Evolutionary conservation across 2,113 vertebrate species (phyloP), one percentile per base, ranked within the genome.

Genomic region (Strix uralensis): DNA sequence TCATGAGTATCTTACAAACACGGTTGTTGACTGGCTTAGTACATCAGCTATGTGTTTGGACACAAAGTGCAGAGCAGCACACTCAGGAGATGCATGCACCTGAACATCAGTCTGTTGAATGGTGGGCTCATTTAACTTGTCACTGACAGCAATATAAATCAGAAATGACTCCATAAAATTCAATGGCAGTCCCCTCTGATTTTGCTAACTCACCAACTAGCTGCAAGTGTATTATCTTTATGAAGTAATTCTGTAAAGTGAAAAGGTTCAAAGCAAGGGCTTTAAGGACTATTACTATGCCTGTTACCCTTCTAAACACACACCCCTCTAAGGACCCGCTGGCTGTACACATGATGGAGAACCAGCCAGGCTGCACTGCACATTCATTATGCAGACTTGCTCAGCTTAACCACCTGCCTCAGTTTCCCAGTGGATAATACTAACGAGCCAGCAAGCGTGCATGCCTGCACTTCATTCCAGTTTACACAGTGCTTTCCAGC

Each of bases 81-180:
- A 7, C 62, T 69, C 54, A 18, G 81, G 81, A 91, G 78, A 71
- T 12, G 49, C 25, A 13, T 3, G 47, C 70, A 95, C 91, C 94
- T 89, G 77, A 94, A 72, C 66, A 71, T 42, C 85, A 80, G 77
- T 54, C 95, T 79, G 83, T 34, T 57, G 73, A 96, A 77, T n/a
- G 69, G 84, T 79, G 42, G 84, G 80, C 89, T 96, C 93, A 85
- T 94, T 96, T 75, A 82, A 47, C 73, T 84, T 69, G 81, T 85
- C 70, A 72, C 78, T 38, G 67, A 84, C 3, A 8, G 91, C 78
- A 80, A 42, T 70, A 80, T 65, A 95, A 96, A 96, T 95, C 78
- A 94, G 78, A 75, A 96, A 81, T 2, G 2, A 86, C 84, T 92
- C 91, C 86, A 92, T 82, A 89, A 82, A 95, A 79, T 57, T 81